Base-by-base conservation (phyloP, 2,888 invertebrate species). In the Hipparchia sbordonii region DNA sequence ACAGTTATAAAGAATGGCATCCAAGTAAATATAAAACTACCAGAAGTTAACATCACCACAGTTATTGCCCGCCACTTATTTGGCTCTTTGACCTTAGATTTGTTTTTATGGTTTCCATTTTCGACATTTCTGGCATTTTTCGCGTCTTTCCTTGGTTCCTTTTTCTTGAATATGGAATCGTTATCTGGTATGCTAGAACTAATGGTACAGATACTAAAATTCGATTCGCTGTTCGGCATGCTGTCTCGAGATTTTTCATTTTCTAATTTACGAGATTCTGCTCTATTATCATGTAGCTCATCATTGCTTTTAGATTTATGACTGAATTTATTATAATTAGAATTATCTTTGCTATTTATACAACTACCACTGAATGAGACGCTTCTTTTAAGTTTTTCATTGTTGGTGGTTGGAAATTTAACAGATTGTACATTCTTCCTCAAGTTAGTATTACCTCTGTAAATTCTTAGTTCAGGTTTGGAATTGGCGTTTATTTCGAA, bases 21-120 rank as follows among this genome's bases (percentile, higher is more conserved):
- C 96, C 96, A 96, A 0, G 96, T 95, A 6, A 95, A 79, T 76
- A 95, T 84, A 79, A 95, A 95, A 79, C 95, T 94, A 2, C 95
- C 94, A 1, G 95, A 94, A 13, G 96, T 95, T 9, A 95, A 90
- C 81, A 95, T 82, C 0, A 96, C 96, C 23, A 96, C 93, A 78
- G 94, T 95, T 6, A 96, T 93, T 0, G 96, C 95, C 78, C 95
- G 94, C 93, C 95, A 95, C 84, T 95, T 95, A 60, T 90, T 91
- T 0, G 91, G 89, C 66, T 89, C 89, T 76, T 85, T 89, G 12
- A 80, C 70, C 77, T 84, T 89, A 3, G 79, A 76, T 54, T 77
- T 77, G 33, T 67, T 79, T 59, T 33, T 39, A 56, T 68, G 56
- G 8, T 66, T 68, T 45, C n/a, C 45, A 56, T 65, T 71, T 45